Percentiles rank a stretch among this genome's conserved stretches.
These are phyloP conservation scores for Tragelaphus imberbis DNA, from an alignment of 2,113 vertebrate genomes.

Conservation along the genomic window DNA sequence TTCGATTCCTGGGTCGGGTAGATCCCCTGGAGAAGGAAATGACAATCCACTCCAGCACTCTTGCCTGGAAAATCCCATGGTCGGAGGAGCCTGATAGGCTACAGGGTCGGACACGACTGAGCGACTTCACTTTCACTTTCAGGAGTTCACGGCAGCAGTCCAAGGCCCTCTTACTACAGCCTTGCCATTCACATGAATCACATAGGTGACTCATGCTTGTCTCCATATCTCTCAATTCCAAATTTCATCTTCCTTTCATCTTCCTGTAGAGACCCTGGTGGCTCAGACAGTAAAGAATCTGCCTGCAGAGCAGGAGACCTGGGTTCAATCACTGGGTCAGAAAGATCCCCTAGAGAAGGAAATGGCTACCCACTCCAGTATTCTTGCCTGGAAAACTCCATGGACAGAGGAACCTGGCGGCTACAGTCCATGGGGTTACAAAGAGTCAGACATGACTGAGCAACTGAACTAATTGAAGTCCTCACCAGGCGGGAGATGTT, in stretches of 20 bases:
- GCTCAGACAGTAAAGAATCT: background rate
- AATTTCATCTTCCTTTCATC: background rate
- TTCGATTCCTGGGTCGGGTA: too few species aligned
- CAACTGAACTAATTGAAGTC: background rate
- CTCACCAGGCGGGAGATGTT: background rate
- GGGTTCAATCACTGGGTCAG: background rate
- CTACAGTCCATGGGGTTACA: background rate
- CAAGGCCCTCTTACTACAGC: too few species aligned
- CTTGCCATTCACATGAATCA: too few species aligned
- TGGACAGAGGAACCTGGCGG: background rate
- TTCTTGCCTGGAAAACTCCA: background rate
- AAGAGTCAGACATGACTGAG: background rate
- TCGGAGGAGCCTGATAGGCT: too few species aligned
- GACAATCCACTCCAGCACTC: too few species aligned
- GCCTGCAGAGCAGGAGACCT: background rate
- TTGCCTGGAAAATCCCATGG: too few species aligned
- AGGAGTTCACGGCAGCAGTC: background rate
- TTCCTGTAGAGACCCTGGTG: background rate
- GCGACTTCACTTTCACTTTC: too few species aligned
- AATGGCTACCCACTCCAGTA: background rate
- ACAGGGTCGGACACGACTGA: too few species aligned
- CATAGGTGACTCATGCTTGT: rapidly evolving
- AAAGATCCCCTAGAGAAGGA: background rate
- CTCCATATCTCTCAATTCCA: background rate
- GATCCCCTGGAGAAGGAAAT: too few species aligned